These are phyloP conservation scores for Silurus aristotelis DNA, from an alignment of 2,797 vertebrate species.

Conservation along the genomic window DNA sequence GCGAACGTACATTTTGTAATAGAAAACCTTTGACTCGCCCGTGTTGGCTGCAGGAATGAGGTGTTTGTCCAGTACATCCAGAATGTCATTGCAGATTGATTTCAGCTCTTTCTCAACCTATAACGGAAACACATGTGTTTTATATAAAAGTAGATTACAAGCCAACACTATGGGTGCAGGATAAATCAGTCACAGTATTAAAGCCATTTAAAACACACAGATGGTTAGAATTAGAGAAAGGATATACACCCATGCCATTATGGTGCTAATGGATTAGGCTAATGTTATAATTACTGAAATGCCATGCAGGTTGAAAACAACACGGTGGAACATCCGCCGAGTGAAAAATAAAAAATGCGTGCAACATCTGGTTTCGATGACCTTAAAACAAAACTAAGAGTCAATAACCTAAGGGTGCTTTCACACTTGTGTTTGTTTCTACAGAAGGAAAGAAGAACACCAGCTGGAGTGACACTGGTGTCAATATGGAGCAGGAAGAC, in stretches of 20 bases:
- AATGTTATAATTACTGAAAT: background rate
- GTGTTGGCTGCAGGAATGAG: conserved; percentile 92
- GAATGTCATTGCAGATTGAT: conserved; percentile 96
- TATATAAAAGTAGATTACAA: background rate
- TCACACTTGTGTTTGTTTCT: background rate
- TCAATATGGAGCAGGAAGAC: background rate
- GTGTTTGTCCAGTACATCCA: conserved; percentile 99
- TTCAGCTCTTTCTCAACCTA: conserved; percentile 88
- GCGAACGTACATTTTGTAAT: conserved; percentile 94
- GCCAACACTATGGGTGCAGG: too few relatives aligned
- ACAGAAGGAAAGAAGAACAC: background rate
- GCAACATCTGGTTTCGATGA: conserved; percentile 16
- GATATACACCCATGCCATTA: background rate
- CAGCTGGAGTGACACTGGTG: background rate
- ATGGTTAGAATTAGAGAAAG: background rate
- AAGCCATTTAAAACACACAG: background rate
- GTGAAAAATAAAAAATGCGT: too few relatives aligned
- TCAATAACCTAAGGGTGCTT: conserved; percentile 8
- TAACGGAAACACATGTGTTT: background rate
- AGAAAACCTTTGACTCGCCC: conserved; percentile 99
- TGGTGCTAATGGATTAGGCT: background rate
- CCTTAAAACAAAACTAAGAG: background rate
- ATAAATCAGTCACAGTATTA: background rate
- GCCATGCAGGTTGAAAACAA: background rate
- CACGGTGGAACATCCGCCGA: background rate